phyloP scores from a whole-genome alignment of 2,113 vertebrate genomes.

The Poecile atricapillus region DNA sequence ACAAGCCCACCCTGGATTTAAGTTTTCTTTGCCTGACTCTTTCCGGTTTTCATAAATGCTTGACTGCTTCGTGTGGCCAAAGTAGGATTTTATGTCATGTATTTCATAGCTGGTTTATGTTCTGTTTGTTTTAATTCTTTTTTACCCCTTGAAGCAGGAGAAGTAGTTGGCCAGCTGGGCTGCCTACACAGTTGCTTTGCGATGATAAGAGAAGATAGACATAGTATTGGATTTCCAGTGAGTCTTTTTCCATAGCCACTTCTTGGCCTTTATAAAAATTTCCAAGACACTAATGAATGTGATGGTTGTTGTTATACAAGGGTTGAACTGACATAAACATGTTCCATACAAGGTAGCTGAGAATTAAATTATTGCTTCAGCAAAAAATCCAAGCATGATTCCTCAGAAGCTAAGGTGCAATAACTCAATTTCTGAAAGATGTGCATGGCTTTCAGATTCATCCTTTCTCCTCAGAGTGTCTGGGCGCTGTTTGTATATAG shows the following conservation, averaged over 20 bases:
- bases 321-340: background rate
- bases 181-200: background rate
- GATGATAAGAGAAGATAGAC: background rate
- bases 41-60: background rate
- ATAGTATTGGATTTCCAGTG: background rate
- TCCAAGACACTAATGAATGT: background rate
- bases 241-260: fast-evolving
- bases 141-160: background rate
- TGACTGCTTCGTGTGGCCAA: background rate
- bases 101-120: background rate
- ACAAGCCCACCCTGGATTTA: too few relatives aligned
- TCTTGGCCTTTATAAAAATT: background rate
- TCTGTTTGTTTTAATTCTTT: background rate
- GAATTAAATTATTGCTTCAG: background rate
- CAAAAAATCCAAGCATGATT: background rate
- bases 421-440: background rate
- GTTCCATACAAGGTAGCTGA: background rate
- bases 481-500: background rate
- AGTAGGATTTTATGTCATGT: background rate
- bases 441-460: background rate
- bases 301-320: background rate
- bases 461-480: background rate
- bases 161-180: background rate
- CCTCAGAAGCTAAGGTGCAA: background rate
- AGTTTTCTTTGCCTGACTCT: background rate